Evolutionary conservation across 2,113 vertebrate genomes (phyloP).

Genomic region (Ellobius talpinus): DNA sequence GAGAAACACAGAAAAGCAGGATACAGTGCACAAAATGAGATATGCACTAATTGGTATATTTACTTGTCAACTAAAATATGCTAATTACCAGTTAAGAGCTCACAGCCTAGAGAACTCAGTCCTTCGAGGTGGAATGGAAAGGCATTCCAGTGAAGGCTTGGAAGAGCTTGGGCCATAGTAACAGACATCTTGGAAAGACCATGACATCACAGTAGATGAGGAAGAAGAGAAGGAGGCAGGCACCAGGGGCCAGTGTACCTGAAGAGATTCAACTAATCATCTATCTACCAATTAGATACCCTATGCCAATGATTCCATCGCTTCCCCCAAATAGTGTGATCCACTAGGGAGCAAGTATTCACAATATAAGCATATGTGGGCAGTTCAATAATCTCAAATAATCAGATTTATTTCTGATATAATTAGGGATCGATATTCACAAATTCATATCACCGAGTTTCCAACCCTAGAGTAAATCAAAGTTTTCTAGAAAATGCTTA

Average conservation of each 20-base stretch:
- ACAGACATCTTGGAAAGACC: not conserved
- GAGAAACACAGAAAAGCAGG: not conserved
- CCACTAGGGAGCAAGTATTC: not conserved
- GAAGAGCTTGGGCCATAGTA: not conserved
- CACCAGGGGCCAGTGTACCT: not conserved
- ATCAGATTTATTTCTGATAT: not conserved
- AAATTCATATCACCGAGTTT: not conserved
- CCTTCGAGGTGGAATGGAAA: not conserved
- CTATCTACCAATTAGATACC: not conserved
- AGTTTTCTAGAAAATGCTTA: not conserved
- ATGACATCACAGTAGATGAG: not conserved
- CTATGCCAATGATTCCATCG: not conserved
- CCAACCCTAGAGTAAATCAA: not conserved
- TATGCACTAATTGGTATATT: not conserved
- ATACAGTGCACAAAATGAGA: not conserved
- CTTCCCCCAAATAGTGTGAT: not conserved
- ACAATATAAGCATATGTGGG: not conserved
- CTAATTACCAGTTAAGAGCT: not conserved
- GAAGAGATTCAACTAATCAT: not conserved
- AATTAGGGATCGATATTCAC: not conserved
- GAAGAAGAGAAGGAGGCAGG: not conserved
- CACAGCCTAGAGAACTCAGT: too few relatives aligned
- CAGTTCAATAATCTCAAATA: not conserved
- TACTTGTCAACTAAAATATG: not conserved
- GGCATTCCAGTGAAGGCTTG: not conserved